These are phyloP conservation scores for Crotalus helleri DNA, from an alignment of 2,113 vertebrate genomes.

Conservation along the genomic window DNA sequence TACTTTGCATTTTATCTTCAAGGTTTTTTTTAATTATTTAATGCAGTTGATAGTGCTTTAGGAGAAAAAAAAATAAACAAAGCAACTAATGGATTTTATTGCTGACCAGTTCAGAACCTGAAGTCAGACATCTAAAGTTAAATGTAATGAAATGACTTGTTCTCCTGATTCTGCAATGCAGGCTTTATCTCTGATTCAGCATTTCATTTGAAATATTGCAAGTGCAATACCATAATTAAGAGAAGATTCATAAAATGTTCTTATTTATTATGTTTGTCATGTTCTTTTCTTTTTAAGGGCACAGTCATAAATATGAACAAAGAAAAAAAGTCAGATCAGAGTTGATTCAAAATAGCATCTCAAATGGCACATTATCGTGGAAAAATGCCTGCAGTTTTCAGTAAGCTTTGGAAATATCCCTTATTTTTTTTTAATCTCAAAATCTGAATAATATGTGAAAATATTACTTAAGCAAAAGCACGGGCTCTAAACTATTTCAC, in stretches of 20 bases:
- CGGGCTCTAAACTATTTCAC: not conserved
- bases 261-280: not conserved
- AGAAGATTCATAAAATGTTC: not conserved
- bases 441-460: not conserved
- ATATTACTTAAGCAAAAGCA: not conserved
- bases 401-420: not conserved
- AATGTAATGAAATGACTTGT: constrained; percentile 31
- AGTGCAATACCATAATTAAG: not conserved
- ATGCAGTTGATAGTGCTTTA: constrained; percentile 51
- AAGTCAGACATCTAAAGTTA: constrained; percentile 43
- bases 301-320: not conserved
- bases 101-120: constrained; percentile 42
- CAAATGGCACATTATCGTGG: not conserved
- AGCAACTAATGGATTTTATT: constrained; percentile 54
- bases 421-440: not conserved
- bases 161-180: constrained; percentile 21
- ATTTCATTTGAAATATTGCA: not conserved
- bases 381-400: not conserved
- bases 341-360: not conserved
- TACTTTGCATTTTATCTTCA: constrained; percentile 52
- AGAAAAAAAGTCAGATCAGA: not conserved
- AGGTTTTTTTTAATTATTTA: constrained; percentile 49
- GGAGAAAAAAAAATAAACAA: constrained; percentile 34
- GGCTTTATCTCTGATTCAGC: not conserved
- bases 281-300: not conserved